Conservation (phyloP, 2,888 invertebrate species). For the Athetis lepigone region DNA sequence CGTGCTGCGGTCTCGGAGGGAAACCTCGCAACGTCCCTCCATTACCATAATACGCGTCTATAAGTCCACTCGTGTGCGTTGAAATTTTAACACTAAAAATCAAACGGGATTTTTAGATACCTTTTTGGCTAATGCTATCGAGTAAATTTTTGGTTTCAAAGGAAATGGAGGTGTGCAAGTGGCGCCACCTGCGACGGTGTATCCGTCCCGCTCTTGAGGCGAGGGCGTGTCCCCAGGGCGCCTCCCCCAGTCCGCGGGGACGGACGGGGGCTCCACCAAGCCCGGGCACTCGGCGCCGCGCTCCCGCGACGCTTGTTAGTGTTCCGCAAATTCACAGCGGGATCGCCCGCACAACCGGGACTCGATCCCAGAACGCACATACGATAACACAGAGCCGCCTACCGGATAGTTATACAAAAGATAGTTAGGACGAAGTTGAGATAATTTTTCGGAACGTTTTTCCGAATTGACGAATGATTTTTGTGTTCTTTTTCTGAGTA, state of each 20-base stretch:
- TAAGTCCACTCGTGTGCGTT: constrained; percentile 66
- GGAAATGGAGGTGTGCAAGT: constrained; percentile 68
- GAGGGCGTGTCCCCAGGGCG: constrained; percentile 91
- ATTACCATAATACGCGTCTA: constrained; percentile 76
- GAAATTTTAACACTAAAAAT: constrained; percentile 57
- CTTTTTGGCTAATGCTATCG: constrained; percentile 18
- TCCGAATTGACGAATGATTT: constrained; percentile 37
- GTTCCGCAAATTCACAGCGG: constrained; percentile 90
- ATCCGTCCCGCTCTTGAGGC: constrained; percentile 88
- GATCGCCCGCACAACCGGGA: constrained; percentile 90
- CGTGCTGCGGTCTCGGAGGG: constrained; percentile 81
- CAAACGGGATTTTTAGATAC: constrained; percentile 42
- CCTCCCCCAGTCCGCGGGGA: constrained; percentile 90
- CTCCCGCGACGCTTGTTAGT: constrained; percentile 91
- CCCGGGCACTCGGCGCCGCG: constrained; percentile 88
- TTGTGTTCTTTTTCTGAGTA: constrained; percentile 53
- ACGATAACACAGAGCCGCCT: constrained; percentile 88
- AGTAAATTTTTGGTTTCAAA: constrained; percentile 56
- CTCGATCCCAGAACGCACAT: constrained; percentile 87
- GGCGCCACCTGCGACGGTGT: constrained; percentile 85
- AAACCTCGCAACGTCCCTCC: constrained; percentile 76
- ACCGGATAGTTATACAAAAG: constrained; percentile 75
- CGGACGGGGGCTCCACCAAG: constrained; percentile 89
- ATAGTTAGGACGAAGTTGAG: constrained; percentile 51
- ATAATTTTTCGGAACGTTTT: constrained; percentile 39